A percentile compares a stretch with the other conserved stretches of the same genome.
Evolutionary conservation across 2,888 invertebrate species (phyloP).

Genomic region (Petrolisthes cinctipes): DNA sequence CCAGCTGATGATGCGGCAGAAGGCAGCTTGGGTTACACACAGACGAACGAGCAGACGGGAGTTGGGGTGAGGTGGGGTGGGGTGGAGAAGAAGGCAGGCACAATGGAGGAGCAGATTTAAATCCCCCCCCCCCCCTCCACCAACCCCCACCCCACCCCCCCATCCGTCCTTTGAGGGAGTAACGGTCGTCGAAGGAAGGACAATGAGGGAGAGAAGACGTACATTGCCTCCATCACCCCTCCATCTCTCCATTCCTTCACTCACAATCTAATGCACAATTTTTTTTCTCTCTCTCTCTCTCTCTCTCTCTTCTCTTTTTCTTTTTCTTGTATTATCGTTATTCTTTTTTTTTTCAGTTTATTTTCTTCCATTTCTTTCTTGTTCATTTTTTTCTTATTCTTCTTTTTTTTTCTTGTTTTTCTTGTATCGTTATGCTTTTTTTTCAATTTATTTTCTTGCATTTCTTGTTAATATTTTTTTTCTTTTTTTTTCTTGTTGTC

Average conservation of each 20-base stretch:
- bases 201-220: neutral
- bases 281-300: neutral
- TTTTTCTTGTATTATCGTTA: neutral
- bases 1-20: neutral
- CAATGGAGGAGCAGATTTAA: slow-evolving; percentile 15
- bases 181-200: slow-evolving; percentile 1
- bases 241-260: neutral
- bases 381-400: neutral
- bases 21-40: neutral
- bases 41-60: neutral
- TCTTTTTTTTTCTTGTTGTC: too few species aligned
- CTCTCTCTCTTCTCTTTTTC: neutral
- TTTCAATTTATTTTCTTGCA: neutral
- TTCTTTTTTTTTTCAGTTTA: neutral
- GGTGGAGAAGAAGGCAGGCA: neutral
- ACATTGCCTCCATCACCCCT: slow-evolving; percentile 13
- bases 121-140: neutral
- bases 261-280: neutral
- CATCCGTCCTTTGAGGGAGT: neutral
- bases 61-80: neutral
- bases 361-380: neutral
- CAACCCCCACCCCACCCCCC: neutral
- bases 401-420: neutral
- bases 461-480: too few species aligned
- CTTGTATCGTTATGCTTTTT: neutral